A percentile compares a stretch with the other conserved stretches of the same genome.
Evolutionary conservation across 2,113 vertebrate species (phyloP).

Genomic region (Sphyrna mokarran): DNA sequence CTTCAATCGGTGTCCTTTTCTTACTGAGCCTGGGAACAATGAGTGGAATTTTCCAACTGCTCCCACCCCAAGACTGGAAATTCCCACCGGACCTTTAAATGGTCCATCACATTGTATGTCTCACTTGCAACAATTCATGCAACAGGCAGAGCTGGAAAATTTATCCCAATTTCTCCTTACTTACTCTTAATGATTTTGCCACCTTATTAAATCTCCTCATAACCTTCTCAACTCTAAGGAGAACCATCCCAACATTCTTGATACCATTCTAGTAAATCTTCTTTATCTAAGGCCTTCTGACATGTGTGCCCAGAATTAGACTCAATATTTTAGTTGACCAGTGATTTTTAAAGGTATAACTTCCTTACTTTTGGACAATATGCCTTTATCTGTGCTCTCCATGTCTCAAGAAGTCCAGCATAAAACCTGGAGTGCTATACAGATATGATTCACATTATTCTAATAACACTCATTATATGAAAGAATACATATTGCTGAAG

Average conservation of each 20-base stretch:
- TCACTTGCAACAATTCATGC: too few relatives aligned
- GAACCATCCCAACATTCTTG: neutral
- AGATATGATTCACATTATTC: neutral
- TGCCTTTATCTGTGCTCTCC: neutral
- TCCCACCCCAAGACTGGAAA: too few relatives aligned
- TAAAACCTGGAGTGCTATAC: neutral
- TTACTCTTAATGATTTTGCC: neutral
- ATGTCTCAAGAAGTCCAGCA: neutral
- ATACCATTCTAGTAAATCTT: neutral
- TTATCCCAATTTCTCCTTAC: too few relatives aligned
- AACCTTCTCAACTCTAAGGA: neutral
- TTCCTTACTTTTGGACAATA: neutral
- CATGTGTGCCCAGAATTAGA: neutral
- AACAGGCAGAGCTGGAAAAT: too few relatives aligned
- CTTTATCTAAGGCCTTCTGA: neutral
- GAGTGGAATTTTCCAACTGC: too few relatives aligned
- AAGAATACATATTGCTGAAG: too few relatives aligned
- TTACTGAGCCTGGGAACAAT: too few relatives aligned
- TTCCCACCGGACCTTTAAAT: too few relatives aligned
- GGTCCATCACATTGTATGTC: too few relatives aligned
- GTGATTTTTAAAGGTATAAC: neutral
- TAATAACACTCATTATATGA: neutral
- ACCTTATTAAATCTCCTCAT: too few relatives aligned
- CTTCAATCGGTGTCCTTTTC: too few relatives aligned
- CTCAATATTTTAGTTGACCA: neutral